phyloP scores from a whole-genome alignment of 35 echinoderm and acorn worm genomes.

The Chiridota heheva region DNA sequence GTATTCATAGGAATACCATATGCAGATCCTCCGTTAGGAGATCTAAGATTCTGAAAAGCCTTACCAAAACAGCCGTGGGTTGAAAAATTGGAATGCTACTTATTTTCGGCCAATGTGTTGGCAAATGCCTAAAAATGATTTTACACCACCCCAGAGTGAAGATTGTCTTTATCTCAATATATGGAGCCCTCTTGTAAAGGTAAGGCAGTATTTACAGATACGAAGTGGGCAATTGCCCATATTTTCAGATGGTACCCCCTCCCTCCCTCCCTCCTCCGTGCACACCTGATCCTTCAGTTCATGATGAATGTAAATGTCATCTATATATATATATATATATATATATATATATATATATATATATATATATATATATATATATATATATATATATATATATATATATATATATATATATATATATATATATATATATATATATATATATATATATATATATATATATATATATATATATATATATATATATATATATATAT shows the following conservation, averaged over 20 bases:
- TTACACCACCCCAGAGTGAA: constrained; percentile 37
- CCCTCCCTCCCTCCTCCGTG: too few species aligned
- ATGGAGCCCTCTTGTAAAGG: constrained; percentile 33
- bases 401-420: too few species aligned
- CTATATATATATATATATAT: neutral
- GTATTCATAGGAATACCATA: constrained; percentile 76
- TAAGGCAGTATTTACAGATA: constrained; percentile 27
- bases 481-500: too few species aligned
- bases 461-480: too few species aligned
- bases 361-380: neutral
- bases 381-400: too few species aligned
- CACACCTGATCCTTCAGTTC: too few species aligned
- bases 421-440: too few species aligned
- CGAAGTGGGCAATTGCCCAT: too few species aligned
- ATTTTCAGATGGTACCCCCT: too few species aligned
- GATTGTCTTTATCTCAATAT: constrained; percentile 74
- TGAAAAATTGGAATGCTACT: constrained; percentile 51
- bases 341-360: neutral
- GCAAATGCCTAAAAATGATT: constrained; percentile 27
- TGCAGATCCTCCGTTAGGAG: constrained; percentile 63
- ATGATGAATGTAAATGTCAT: neutral
- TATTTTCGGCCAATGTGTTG: constrained; percentile 39
- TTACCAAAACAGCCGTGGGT: constrained; percentile 57
- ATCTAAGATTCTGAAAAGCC: constrained; percentile 49
- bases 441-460: too few species aligned